Conservation (phyloP, 2,113 vertebrate species). For the Oryctolagus cuniculus region DNA sequence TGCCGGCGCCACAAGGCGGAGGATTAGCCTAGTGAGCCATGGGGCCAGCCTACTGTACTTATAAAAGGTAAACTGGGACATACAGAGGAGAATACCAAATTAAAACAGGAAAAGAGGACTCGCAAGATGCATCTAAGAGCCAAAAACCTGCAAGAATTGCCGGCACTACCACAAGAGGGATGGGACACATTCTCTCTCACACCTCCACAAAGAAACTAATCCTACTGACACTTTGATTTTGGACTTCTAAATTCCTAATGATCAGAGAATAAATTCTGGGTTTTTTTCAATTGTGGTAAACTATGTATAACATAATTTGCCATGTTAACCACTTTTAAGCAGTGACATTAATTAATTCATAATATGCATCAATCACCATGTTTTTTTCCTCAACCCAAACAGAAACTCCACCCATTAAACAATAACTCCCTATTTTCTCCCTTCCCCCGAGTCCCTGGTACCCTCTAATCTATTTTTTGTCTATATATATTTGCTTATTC, state of each 20-base stretch:
- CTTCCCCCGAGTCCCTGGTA: neutral
- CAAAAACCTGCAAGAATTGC: neutral
- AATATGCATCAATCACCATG: neutral
- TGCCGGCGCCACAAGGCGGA: no score
- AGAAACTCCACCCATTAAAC: neutral
- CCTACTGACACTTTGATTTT: slow-evolving; percentile 2
- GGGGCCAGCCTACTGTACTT: no score
- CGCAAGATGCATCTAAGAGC: neutral
- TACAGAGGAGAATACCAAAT: neutral
- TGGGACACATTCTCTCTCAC: neutral
- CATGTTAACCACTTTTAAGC: slow-evolving; percentile 15
- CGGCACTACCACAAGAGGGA: neutral
- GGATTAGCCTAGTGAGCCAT: no score
- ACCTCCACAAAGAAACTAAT: neutral
- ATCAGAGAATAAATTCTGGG: neutral
- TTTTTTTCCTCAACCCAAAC: neutral
- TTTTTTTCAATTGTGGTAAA: neutral
- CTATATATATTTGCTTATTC: no score
- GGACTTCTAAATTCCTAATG: neutral
- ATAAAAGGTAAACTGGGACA: neutral
- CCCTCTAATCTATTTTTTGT: no score
- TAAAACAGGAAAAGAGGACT: neutral
- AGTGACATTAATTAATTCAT: slow-evolving; percentile 23
- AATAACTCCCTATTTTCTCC: neutral
- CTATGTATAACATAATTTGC: neutral